phyloP scores from a whole-genome alignment of 2,797 vertebrate species.

The Parambassis ranga region DNA sequence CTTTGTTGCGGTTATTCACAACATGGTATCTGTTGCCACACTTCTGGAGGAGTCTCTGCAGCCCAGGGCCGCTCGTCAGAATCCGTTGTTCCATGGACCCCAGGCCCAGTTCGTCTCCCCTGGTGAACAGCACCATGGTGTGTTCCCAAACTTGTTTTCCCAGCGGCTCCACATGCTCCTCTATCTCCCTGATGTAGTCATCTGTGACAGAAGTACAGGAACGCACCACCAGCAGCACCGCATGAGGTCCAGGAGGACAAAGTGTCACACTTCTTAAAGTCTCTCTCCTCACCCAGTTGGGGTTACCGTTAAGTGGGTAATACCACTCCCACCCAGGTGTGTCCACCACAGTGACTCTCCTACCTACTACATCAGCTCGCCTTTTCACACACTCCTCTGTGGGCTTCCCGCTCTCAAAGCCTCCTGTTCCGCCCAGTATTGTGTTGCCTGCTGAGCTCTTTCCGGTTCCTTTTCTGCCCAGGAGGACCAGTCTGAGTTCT shows the following conservation, averaged over 20 bases:
- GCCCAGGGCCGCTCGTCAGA: conserved; percentile 43
- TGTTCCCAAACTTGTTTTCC: conserved; percentile 71
- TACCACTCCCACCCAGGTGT: conserved; percentile 84
- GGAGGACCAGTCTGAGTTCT: conserved; percentile 76
- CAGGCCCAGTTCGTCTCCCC: conserved; percentile 75
- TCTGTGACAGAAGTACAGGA: conserved; percentile 70
- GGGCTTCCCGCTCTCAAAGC: conserved; percentile 72
- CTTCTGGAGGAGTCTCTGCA: conserved; percentile 67
- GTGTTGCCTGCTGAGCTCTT: conserved; percentile 79
- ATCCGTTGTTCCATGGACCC: conserved; percentile 70
- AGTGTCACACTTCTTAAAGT: conserved; percentile 73
- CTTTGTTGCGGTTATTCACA: conserved; percentile 67
- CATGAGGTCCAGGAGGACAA: conserved; percentile 77
- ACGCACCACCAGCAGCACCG: conserved; percentile 75
- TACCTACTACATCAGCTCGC: conserved; percentile 56
- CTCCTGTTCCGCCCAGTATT: conserved; percentile 61
- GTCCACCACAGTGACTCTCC: conserved; percentile 76
- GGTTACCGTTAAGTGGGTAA: conserved; percentile 78
- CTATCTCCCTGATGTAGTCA: conserved; percentile 67
- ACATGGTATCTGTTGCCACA: conserved; percentile 75
- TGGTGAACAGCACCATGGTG: conserved; percentile 77
- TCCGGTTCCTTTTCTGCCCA: conserved; percentile 77
- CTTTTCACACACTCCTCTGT: conserved; percentile 79
- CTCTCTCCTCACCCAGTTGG: conserved; percentile 78
- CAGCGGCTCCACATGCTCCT: conserved; percentile 75